These are phyloP conservation scores for Zaprionus davidi DNA, from an alignment of 1,140 invertebrate genomes.

Conservation along the genomic window DNA sequence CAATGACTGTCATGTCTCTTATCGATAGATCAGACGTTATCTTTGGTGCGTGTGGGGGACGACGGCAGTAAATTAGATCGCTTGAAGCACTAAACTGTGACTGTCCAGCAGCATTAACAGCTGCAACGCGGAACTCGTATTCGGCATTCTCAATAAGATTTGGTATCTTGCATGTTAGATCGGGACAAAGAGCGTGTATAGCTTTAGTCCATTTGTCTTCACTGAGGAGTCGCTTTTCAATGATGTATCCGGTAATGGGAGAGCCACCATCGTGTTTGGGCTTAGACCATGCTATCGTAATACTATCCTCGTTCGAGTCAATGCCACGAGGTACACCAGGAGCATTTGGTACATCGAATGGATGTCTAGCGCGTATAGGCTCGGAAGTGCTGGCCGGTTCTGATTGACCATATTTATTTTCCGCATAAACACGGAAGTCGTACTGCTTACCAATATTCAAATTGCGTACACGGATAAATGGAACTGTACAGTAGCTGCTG, in stretches of 20 bases:
- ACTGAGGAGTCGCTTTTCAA: slow-evolving; percentile 95
- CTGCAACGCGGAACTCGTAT: slow-evolving; percentile 98
- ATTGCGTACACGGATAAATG: slow-evolving; percentile 95
- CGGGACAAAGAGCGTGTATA: slow-evolving; percentile 91
- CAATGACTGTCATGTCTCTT: slow-evolving; percentile 96
- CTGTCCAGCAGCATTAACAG: slow-evolving; percentile 97
- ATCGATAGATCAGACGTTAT: slow-evolving; percentile 97
- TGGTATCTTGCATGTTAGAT: slow-evolving; percentile 92
- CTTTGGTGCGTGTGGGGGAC: slow-evolving; percentile 94
- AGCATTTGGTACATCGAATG: slow-evolving; percentile 96
- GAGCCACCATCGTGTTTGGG: slow-evolving; percentile 97
- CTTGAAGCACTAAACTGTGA: slow-evolving; percentile 96
- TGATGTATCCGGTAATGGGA: slow-evolving; percentile 94
- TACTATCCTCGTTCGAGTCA: slow-evolving; percentile 96
- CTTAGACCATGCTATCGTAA: slow-evolving; percentile 96
- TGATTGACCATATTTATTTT: slow-evolving; percentile 98
- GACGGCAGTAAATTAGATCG: slow-evolving; percentile 94
- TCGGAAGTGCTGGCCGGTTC: slow-evolving; percentile 95
- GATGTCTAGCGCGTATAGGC: slow-evolving; percentile 96
- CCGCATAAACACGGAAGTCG: slow-evolving; percentile 98
- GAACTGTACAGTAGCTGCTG: slow-evolving; percentile 95
- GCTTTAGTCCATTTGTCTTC: slow-evolving; percentile 97
- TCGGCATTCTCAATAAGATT: slow-evolving; percentile 97
- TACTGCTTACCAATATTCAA: slow-evolving; percentile 95
- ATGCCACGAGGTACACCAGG: slow-evolving; percentile 94